Percentiles rank a stretch among this genome's conserved stretches.
These are phyloP conservation scores for Apoderus coryli DNA, from an alignment of 2,888 invertebrate genomes.

Conservation along the genomic window DNA sequence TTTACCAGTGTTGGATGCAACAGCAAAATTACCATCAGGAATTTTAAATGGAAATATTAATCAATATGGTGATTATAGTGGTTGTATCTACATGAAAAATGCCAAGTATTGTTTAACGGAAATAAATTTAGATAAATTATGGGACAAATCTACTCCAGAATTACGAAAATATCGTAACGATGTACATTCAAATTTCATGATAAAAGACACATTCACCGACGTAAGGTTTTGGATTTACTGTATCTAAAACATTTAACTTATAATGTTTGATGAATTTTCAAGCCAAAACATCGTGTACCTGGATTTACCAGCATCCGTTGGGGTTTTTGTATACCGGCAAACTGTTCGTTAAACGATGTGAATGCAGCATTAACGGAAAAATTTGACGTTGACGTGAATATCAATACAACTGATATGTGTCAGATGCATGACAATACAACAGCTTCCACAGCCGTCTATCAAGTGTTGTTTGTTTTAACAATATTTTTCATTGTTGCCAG, in stretches of 20 bases:
- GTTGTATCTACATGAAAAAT: conserved; percentile 40
- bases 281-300: conserved; percentile 46
- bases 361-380: conserved; percentile 31
- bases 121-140: conserved; percentile 33
- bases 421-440: conserved; percentile 14
- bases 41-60: conserved; percentile 53
- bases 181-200: conserved; percentile 39
- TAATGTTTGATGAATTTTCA: conserved; percentile 10
- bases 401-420: conserved; percentile 21
- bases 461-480: too few species aligned
- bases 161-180: conserved; percentile 31
- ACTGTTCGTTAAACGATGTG: conserved; percentile 39
- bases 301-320: conserved; percentile 40
- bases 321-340: conserved; percentile 44
- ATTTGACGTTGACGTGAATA: conserved; percentile 27
- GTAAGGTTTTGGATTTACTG: conserved; percentile 28
- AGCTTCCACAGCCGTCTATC: too few species aligned
- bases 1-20: conserved; percentile 66
- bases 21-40: conserved; percentile 53
- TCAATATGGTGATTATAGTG: conserved; percentile 57
- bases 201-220: conserved; percentile 39
- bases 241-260: conserved; percentile 3
- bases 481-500: too few species aligned
- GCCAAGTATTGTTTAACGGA: conserved; percentile 48
- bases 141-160: conserved; percentile 21